Base-by-base conservation (phyloP, 2,888 invertebrate genomes). In the Habroteleia sp. region DNA sequence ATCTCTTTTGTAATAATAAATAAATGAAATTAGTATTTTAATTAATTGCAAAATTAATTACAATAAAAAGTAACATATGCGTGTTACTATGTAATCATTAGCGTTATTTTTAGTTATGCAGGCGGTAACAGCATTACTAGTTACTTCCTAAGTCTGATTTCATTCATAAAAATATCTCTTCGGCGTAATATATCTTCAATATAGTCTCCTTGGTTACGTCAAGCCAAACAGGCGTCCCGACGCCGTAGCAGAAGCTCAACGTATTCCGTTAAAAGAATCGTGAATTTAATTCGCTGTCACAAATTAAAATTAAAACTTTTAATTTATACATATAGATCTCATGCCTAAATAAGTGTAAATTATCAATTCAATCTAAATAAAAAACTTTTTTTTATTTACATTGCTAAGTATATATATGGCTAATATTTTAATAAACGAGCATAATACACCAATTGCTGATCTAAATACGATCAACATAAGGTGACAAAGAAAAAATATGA, bases 171-270 rank as follows among this genome's bases (percentile, higher is more conserved):
- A 65, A 44, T 35, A 52, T 44, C 42, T 65, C n/a, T n/a, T 27
- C 3, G 42, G n/a, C 52, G 13, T 52, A 13, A 37, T 20, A 39
- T 54, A 54, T 52, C 54, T 62, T 62, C 54, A 52, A 54, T 44
- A 41, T 46, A 56, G 81, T 81, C 78, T 69, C 82, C 81, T 72
- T 77, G 80, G 82, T 78, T 77, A 82, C 82, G 63, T 69, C 35
- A 17, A 42, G 69, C 56, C 81, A 81, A 81, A 82, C 82, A 82
- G 52, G 66, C 33, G 44, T 39, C 48, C 29, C 63, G 48, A 46
- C 68, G 68, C 54, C 54, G 46, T 33, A 63, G 11, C 44, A 52
- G 46, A 63, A 52, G 33, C 62, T 48, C 54, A 17, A 11, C 41
- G 23, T 23, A 54, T 58, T 23, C 39, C 46, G 27, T 33, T 48